Evolutionary conservation across 1,140 invertebrate species (phyloP).

Genomic region (Pararge aegeria): DNA sequence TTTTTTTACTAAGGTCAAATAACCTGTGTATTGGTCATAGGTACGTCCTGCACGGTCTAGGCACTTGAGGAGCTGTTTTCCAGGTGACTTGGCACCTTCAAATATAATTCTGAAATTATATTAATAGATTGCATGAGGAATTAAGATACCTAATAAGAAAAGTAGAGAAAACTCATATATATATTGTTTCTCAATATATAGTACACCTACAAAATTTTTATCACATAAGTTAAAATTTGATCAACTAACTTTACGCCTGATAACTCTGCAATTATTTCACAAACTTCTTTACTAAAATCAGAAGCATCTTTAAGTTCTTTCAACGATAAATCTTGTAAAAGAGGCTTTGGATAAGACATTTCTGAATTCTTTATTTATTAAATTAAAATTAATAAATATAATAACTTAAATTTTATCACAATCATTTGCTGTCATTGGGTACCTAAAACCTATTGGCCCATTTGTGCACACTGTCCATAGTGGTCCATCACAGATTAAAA

Average conservation of each 20-base stretch:
- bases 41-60: conserved; percentile 50
- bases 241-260: conserved; percentile 34
- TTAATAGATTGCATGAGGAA: too few species aligned
- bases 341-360: conserved; percentile 22
- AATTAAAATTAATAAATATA: not conserved
- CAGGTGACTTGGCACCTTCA: conserved; percentile 38
- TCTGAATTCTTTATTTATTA: conserved; percentile 1
- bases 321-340: conserved; percentile 32
- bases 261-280: conserved; percentile 36
- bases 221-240: not conserved
- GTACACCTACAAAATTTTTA: too few species aligned
- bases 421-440: too few species aligned
- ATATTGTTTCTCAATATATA: too few species aligned
- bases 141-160: too few species aligned
- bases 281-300: conserved; percentile 25
- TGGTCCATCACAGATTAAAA: too few species aligned
- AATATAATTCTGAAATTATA: conserved; percentile 4
- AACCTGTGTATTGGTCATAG: conserved; percentile 39
- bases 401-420: not conserved
- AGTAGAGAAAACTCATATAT: too few species aligned
- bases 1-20: conserved; percentile 36
- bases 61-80: conserved; percentile 48
- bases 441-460: too few species aligned
- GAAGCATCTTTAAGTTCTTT: conserved; percentile 34
- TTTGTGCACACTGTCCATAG: too few species aligned